Percentiles rank a stretch among this genome's conserved stretches.
phyloP scores from a whole-genome alignment of 1,140 invertebrate genomes.

The Drosophila santomea region DNA sequence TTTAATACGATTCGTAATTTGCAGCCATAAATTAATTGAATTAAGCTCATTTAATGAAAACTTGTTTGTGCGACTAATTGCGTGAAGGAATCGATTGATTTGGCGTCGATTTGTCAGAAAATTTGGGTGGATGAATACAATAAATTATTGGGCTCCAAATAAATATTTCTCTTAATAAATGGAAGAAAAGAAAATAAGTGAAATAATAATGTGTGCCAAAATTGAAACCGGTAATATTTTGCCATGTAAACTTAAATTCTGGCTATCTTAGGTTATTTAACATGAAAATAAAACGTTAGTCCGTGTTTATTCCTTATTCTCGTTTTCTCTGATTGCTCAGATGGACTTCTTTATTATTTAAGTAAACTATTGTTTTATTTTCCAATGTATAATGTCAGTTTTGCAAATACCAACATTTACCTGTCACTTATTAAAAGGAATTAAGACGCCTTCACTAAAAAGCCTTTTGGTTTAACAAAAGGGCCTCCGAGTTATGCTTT shows the following conservation, averaged over 20 bases:
- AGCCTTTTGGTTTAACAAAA: conserved; percentile 1
- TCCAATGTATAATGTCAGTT: neutral
- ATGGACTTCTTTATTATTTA: too few relatives aligned
- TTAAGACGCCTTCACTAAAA: neutral
- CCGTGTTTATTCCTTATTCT: too few relatives aligned
- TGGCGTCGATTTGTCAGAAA: conserved; percentile 16
- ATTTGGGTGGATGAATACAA: too few relatives aligned
- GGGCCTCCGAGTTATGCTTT: neutral
- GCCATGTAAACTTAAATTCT: too few relatives aligned
- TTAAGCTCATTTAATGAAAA: conserved; percentile 43
- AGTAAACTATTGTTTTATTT: neutral
- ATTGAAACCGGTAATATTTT: too few relatives aligned
- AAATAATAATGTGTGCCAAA: too few relatives aligned
- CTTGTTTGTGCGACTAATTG: conserved; percentile 48
- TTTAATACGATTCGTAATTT: conserved; percentile 60
- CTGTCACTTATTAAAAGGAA: neutral
- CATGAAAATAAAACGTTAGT: too few relatives aligned
- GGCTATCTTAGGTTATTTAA: too few relatives aligned
- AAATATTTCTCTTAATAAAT: neutral
- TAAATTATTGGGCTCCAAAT: neutral
- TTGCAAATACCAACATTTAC: neutral
- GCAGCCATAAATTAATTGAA: conserved; percentile 69
- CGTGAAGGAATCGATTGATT: conserved; percentile 27
- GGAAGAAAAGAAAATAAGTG: too few relatives aligned
- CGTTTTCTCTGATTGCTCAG: too few relatives aligned